Evolutionary conservation across 2,797 vertebrate genomes (phyloP).

Genomic region (Enteromius radiatus): DNA sequence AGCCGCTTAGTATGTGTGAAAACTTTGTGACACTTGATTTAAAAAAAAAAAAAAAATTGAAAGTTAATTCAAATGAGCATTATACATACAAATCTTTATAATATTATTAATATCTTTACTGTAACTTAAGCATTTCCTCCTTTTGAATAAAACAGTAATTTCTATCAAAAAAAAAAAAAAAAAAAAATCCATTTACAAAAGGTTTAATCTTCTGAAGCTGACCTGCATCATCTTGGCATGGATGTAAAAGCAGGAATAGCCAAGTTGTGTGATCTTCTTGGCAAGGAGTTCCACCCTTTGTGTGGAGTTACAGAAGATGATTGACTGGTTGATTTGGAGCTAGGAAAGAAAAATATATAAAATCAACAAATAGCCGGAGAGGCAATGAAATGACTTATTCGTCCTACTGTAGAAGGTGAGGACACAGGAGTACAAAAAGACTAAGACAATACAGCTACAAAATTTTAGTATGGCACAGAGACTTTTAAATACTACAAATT

Average conservation of each 20-base stretch:
- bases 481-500: not conserved
- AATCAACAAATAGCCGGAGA: not conserved
- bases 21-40: too few species aligned
- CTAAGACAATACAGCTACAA: not conserved
- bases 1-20: not conserved
- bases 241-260: conserved; percentile 85
- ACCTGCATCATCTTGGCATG: conserved; percentile 89
- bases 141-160: not conserved
- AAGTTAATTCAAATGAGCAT: not conserved
- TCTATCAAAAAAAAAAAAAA: not conserved
- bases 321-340: conserved; percentile 73
- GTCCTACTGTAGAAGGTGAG: not conserved
- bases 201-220: conserved; percentile 2
- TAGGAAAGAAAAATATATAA: conserved; percentile 32
- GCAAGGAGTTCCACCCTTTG: conserved; percentile 82
- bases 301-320: conserved; percentile 74
- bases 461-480: not conserved
- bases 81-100: not conserved
- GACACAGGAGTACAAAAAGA: not conserved
- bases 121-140: not conserved
- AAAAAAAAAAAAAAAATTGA: too few species aligned
- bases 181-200: not conserved
- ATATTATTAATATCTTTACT: not conserved
- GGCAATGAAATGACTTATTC: not conserved
- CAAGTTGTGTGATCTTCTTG: conserved; percentile 83